A percentile compares a stretch with the other conserved stretches of the same genome.
These are phyloP conservation scores for Acanthosepion lycidas DNA, from an alignment of 2,888 invertebrate species.

Conservation along the genomic window DNA sequence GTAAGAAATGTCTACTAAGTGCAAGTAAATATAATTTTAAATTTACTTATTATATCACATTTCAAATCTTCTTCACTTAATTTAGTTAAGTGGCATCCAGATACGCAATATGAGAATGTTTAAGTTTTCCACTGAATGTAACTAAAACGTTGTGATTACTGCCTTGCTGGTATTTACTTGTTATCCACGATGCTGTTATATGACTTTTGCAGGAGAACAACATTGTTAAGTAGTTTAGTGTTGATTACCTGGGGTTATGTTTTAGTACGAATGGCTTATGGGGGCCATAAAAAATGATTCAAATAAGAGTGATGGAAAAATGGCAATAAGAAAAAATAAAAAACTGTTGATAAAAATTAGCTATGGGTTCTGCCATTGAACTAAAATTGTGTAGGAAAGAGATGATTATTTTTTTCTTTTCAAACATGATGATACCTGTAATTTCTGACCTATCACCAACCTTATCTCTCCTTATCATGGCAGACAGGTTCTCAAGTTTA, in stretches of 20 bases:
- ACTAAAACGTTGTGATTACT: neutral
- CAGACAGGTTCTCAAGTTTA: neutral
- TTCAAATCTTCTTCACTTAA: neutral
- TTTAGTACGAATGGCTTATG: neutral
- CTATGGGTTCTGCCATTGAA: neutral
- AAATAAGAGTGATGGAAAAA: neutral
- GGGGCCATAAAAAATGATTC: neutral
- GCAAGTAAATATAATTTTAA: no score
- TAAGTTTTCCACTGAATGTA: neutral
- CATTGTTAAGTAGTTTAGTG: neutral
- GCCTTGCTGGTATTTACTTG: neutral
- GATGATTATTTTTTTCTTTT: neutral
- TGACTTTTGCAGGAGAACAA: neutral
- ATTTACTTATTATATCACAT: neutral
- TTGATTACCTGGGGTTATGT: neutral
- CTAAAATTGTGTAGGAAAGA: neutral
- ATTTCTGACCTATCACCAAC: conserved; percentile 33
- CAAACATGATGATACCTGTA: neutral
- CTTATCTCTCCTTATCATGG: neutral
- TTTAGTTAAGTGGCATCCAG: neutral
- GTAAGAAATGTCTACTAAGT: no score
- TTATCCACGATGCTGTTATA: neutral
- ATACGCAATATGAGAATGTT: neutral
- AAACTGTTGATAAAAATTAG: neutral
- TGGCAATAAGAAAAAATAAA: neutral